Base-by-base conservation (phyloP, 2,797 vertebrate genomes). In the Sebastes alutus region DNA sequence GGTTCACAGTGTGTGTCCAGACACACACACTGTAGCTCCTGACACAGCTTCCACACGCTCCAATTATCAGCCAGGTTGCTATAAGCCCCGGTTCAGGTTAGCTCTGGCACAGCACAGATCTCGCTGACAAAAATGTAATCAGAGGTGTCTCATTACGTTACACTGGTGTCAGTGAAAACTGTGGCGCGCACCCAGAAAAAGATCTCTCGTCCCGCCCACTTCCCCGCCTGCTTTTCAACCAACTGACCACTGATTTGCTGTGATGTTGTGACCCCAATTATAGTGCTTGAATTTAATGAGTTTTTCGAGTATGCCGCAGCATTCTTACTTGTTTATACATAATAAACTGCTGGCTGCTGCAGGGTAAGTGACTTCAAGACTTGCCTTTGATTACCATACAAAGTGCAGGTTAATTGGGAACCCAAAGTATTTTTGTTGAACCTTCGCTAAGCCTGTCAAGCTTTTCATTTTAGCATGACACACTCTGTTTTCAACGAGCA, bases 131-230 rank as follows among this genome's bases (percentile, higher is more conserved):
- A 87, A 89, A 86, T 72, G 59, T 83, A 90, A 95, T 93, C 75
- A 88, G 75, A 86, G 69, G 77, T 89, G 91, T 91, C 91, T 87
- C 85, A 85, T 79, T 80, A 81, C 59, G 68, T 89, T 91, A 87
- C 42, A 84, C 78, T 73, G 78, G 62, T 77, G 82, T 82, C 81
- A 72, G 82, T 82, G 78, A 76, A 84, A 88, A 87, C 71, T 72
- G 75, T 77, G 77, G 46, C 42, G 38, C 74, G 63, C 65, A 72
- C 35, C 60, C 38, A 84, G 42, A 85, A 77, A 68, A 85, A 64
- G 58, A 84, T 82, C 58, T 59, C 38, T 13, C 18, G 64, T 68
- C 35, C 32, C 12, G 22, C 46, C 25, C 59, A 60, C 59, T 66
- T 72, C 59, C 59, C 38, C 81, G 64, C 27, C 75, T 87, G 72